Base-by-base conservation (phyloP, 2,888 invertebrate species). In the Sarcophaga carnaria region DNA sequence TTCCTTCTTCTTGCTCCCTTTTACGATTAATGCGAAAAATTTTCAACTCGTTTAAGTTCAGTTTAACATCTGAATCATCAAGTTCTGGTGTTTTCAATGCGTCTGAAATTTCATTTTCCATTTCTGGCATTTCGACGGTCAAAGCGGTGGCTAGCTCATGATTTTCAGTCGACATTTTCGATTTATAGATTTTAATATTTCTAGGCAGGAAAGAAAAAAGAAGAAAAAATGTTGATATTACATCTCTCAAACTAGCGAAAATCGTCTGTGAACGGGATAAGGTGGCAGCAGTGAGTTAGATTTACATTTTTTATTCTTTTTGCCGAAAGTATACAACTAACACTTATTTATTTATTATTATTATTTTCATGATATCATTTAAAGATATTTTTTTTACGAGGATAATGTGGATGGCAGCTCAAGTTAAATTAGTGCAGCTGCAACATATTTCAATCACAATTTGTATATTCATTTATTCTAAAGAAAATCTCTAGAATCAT, bases 331-430 rank as follows among this genome's bases (percentile, higher is more conserved):
- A 54, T 54, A 54, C 54, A 54, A 54, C 2, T 54, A 54, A 54
- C 54, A 54, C 17, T 54, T 45, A 17, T 59, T 12, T 60, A 20
- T 14, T 45, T 62, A 71, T 12, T 66, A 37, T 20, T 10, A 66
- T 47, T 11, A 17, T 54, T 54, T 54, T 54, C 54, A 54, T 17
- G 12, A 14, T 54, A 54, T 54, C 54, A 54, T 54, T 54, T 14
- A 14, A 54, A 17, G 37, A 54, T 54, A 17, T 54, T 14, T 54
- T 14, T 54, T 54, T 17, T 54, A 54, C 54, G 4, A 72, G 80
- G 88, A 85, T 88, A 89, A 88, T 88, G 89, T 88, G 87, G 88
- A 76, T 88, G 89, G 87, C 87, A 89, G 89, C 83, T 85, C 72
- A 49, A 69, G 84, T 79, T 75, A 79, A 87, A 72, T 60, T 77